Evolutionary conservation across 1,140 invertebrate genomes (phyloP), one percentile per base, ranked within the genome.

Genomic region (Rhyzopertha dominica): DNA sequence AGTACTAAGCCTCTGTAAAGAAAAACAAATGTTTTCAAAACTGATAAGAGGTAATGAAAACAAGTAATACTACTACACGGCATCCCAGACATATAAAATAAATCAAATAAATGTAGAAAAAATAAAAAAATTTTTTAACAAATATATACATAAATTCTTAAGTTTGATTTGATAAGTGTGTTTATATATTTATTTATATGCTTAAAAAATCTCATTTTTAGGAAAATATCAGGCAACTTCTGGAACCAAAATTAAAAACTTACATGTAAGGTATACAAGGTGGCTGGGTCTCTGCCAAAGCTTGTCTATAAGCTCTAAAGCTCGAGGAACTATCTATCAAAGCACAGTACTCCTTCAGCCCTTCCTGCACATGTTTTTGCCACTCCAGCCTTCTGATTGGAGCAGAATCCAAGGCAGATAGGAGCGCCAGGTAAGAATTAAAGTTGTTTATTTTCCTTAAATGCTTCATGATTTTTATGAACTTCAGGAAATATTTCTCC

Each of bases 191-290:
- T n/a, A n/a, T n/a, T n/a, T n/a, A n/a, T n/a, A n/a, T n/a, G n/a
- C n/a, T n/a, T n/a, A n/a, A n/a, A n/a, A n/a, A n/a, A n/a, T n/a
- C n/a, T n/a, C n/a, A n/a, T n/a, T n/a, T n/a, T n/a, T n/a, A n/a
- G n/a, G n/a, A n/a, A n/a, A n/a, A n/a, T n/a, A n/a, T n/a, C n/a
- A n/a, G n/a, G n/a, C n/a, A n/a, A n/a, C 8, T 8, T 26, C 8
- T 8, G 25, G 5, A 22, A 19, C 4, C 35, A 37, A 37, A 22
- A 22, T 32, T 35, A 42, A 34, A 26, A 44, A 79, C 82, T 81
- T 74, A 96, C 94, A 98, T 95, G 65, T 98, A 98, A 16, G 95
- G 95, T 72, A 98, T 97, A 68, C 95, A 98, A 17, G 95, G 95
- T 17, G 95, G 92, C 62, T 90, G 84, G 8, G 94, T 94, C 63